These are phyloP conservation scores for Sanderia malayensis DNA, from an alignment of 30 jellyfish, hydroid and myxozoan species.

Conservation along the genomic window DNA sequence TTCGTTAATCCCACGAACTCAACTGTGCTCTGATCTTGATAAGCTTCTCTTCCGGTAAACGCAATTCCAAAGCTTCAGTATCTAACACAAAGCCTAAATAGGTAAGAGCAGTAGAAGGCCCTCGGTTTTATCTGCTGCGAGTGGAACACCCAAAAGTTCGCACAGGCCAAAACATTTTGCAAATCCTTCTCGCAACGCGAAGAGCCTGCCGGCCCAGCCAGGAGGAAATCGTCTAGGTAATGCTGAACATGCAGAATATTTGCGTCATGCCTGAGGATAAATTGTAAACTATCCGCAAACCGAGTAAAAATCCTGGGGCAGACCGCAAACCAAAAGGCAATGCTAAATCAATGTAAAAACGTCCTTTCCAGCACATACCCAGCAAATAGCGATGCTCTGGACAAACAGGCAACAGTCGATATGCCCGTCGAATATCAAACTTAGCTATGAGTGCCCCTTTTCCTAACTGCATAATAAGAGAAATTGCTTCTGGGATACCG, in stretches of 20 bases:
- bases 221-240: neutral
- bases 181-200: neutral
- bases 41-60: neutral
- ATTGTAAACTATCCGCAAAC: neutral
- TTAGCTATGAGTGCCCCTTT: conserved; percentile 49
- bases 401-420: conserved; percentile 35
- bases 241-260: neutral
- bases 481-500: conserved; percentile 51
- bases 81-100: neutral
- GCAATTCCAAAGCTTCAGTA: neutral
- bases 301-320: neutral
- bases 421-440: conserved; percentile 54
- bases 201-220: neutral
- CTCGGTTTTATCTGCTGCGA: neutral
- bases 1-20: neutral
- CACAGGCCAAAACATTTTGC: neutral
- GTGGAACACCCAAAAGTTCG: neutral
- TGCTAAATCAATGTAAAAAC: conserved; percentile 40
- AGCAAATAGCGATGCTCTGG: conserved; percentile 37
- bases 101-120: neutral
- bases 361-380: conserved; percentile 46
- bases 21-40: neutral
- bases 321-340: neutral
- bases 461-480: conserved; percentile 21
- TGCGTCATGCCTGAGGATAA: neutral